Conservation (phyloP, 1,140 invertebrate species). For the Drosophila jambulina region DNA sequence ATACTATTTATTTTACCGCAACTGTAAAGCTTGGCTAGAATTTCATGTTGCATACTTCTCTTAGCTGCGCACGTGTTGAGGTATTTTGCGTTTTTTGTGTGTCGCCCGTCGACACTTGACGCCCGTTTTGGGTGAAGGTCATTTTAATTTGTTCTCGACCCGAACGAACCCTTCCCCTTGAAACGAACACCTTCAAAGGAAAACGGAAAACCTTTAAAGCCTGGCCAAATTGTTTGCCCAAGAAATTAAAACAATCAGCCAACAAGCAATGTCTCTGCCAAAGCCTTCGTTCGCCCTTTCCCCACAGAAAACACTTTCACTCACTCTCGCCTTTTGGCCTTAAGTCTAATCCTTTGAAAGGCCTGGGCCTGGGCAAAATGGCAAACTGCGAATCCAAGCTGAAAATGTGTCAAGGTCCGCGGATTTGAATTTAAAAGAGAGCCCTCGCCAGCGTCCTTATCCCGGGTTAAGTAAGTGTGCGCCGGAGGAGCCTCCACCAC, state of each 20-base stretch:
- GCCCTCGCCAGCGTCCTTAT: conserved; percentile 54
- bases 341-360: conserved; percentile 46
- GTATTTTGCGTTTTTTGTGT: conserved; percentile 54
- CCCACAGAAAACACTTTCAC: background rate
- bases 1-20: background rate
- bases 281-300: background rate
- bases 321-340: conserved; percentile 11
- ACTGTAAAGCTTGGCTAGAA: conserved; percentile 18
- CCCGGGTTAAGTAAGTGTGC: conserved; percentile 56
- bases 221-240: conserved; percentile 42
- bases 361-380: conserved; percentile 24
- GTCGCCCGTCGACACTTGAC: conserved; percentile 49
- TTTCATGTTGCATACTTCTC: conserved; percentile 56
- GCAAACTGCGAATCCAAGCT: conserved; percentile 53
- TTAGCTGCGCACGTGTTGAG: conserved; percentile 64
- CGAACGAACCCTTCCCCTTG: conserved; percentile 19
- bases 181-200: conserved; percentile 32
- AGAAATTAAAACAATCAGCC: conserved; percentile 58
- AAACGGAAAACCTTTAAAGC: conserved; percentile 41
- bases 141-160: conserved; percentile 59
- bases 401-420: conserved; percentile 77
- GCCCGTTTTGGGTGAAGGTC: conserved; percentile 70
- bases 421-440: conserved; percentile 65
- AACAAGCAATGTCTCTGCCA: conserved; percentile 37
- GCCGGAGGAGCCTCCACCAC: conserved; percentile 34